These are phyloP conservation scores for Zelostemma sp. DNA, from an alignment of 1,140 invertebrate genomes.

Conservation along the genomic window DNA sequence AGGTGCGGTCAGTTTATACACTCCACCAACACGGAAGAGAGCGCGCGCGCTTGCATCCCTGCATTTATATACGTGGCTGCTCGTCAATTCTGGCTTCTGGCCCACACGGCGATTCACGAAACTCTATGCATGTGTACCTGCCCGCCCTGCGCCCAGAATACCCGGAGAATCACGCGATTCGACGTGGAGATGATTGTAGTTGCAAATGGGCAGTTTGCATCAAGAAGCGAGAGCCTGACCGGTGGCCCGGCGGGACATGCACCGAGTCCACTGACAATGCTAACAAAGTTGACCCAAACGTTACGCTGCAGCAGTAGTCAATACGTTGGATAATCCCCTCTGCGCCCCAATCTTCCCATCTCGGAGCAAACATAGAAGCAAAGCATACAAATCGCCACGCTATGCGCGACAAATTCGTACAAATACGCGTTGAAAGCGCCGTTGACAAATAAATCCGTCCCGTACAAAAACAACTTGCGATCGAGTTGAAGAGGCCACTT, in stretches of 20 bases:
- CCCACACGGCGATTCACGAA: conserved; percentile 29
- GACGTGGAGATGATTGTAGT: conserved; percentile 67
- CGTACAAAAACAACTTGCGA: too few relatives aligned
- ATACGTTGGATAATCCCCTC: conserved; percentile 7
- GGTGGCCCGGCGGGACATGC: conserved; percentile 55
- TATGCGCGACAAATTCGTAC: conserved; percentile 14
- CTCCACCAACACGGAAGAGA: conserved; percentile 18
- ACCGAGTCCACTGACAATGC: conserved; percentile 61
- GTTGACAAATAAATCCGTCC: conserved; percentile 10
- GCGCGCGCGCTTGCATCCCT: conserved; percentile 8
- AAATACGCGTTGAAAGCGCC: conserved; percentile 13
- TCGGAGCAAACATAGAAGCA: conserved; percentile 50
- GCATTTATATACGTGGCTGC: conserved; percentile 11
- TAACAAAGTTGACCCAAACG: conserved; percentile 67
- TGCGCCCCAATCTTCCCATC: not conserved
- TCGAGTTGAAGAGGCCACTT: too few relatives aligned
- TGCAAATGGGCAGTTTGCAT: conserved; percentile 69
- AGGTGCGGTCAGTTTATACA: conserved; percentile 64
- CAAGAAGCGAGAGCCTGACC: conserved; percentile 58
- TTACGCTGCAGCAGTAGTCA: conserved; percentile 44
- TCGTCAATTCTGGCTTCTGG: conserved; percentile 35
- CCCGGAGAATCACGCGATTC: conserved; percentile 47
- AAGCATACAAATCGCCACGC: conserved; percentile 59
- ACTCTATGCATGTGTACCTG: conserved; percentile 13
- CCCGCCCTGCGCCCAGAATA: conserved; percentile 32